Percentiles rank a stretch among this genome's conserved stretches.
Conservation (phyloP, 2,888 invertebrate species). For the Cremastinae sp. region DNA sequence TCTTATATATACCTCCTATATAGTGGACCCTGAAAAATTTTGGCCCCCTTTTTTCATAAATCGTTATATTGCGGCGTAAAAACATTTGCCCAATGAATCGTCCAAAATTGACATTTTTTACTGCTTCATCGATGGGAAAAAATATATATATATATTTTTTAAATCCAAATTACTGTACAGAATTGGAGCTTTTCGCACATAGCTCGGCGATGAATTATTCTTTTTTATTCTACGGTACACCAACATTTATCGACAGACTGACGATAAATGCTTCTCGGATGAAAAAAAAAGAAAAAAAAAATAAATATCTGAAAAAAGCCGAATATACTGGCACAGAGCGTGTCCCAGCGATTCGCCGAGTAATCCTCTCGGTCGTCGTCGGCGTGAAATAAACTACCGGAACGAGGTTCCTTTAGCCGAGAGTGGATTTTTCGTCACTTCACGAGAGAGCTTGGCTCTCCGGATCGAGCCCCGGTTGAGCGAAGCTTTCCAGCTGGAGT, state of each 20-base stretch:
- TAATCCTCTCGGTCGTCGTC: constrained; percentile 17
- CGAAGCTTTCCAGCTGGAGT: constrained; percentile 50
- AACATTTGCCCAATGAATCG: too few relatives aligned
- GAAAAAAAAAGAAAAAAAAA: background rate
- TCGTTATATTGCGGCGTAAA: too few relatives aligned
- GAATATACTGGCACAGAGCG: background rate
- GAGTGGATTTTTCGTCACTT: constrained; percentile 53
- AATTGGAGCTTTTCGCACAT: too few relatives aligned
- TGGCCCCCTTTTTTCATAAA: too few relatives aligned
- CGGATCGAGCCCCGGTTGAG: background rate
- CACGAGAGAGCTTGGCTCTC: constrained; percentile 24
- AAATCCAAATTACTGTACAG: too few relatives aligned
- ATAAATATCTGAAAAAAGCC: background rate
- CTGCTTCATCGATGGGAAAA: too few relatives aligned
- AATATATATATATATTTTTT: too few relatives aligned
- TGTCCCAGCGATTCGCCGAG: constrained; percentile 1
- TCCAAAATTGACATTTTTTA: constrained; percentile 1
- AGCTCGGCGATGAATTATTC: too few relatives aligned
- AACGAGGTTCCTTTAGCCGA: constrained; percentile 50
- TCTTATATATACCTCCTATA: background rate
- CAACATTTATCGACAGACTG: constrained; percentile 1
- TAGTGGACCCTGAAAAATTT: too few relatives aligned
- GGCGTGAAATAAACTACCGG: constrained; percentile 45
- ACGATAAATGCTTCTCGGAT: constrained; percentile 41
- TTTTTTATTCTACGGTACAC: too few relatives aligned